Base-by-base conservation (phyloP, 2,797 vertebrate genomes). In the Urosaurus nigricauda region DNA sequence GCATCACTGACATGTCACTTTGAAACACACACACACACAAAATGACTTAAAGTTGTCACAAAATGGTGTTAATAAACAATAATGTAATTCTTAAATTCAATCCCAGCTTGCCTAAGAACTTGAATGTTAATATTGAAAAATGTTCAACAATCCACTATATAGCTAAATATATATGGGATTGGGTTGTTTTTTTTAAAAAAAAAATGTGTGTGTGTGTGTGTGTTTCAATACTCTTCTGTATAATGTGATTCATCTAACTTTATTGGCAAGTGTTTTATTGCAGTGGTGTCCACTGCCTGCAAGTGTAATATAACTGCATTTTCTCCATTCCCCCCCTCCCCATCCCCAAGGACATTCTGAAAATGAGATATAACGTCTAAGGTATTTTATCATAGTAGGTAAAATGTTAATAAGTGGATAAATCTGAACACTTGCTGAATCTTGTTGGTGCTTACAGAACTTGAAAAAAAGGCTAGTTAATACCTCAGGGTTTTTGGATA, bases 351-450 rank as follows among this genome's bases (percentile, higher is more conserved):
- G 89, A 91, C 65, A 93, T 93, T 85, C 94, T 92, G 80, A 94
- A 96, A 96, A 95, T 88, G 73, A 85, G 84, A 60, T 93, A 60
- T 92, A 86, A 94, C 94, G 93, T 89, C 91, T 88, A 84, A 92
- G 60, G 89, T 93, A 80, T 93, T 96, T 92, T 96, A 91, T 92
- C 90, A 90, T 87, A 83, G 32, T 88, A 88, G 85, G 77, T 92
- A 93, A 94, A 94, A 95, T 94, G 80, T 89, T 95, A 94, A 93
- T 93, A 93, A 93, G 92, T 90, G 94, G 79, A 92, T 92, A 94
- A 93, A 95, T 95, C 88, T 94, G 73, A 90, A 87, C 47, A 73
- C 56, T 73, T 95, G 83, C 89, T 90, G 94, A 91, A 68, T 94
- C 87, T 84, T 77, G 12, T 77, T 83, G 68, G 86, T 94, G 17